These are phyloP conservation scores for Phytoseiulus persimilis DNA, from an alignment of 2,888 invertebrate species.

Conservation along the genomic window DNA sequence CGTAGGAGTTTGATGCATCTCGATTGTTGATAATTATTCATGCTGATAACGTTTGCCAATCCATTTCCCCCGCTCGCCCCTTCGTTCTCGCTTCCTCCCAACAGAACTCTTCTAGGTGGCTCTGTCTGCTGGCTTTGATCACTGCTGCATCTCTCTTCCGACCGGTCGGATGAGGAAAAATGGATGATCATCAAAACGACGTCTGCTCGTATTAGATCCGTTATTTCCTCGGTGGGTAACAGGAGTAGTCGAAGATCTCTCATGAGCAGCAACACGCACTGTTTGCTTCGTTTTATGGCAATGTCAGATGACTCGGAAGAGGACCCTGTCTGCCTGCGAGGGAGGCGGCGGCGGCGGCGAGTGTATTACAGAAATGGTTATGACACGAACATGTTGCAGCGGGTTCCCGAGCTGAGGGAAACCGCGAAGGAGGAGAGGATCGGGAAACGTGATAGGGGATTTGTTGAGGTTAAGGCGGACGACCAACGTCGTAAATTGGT, in stretches of 20 bases:
- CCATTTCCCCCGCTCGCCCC: neutral
- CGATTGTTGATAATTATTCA: neutral
- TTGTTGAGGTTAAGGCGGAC: neutral
- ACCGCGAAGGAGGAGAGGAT: neutral
- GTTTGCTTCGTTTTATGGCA: neutral
- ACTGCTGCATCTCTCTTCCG: too few species aligned
- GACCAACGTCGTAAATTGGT: slow-evolving; percentile 5
- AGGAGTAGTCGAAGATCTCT: neutral
- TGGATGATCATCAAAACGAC: too few species aligned
- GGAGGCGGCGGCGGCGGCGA: neutral
- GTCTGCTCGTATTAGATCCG: too few species aligned
- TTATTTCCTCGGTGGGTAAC: neutral
- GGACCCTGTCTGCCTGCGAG: neutral
- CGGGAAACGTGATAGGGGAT: neutral
- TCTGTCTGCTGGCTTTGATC: too few species aligned
- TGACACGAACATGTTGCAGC: neutral
- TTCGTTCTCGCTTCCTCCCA: neutral
- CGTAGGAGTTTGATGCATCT: neutral
- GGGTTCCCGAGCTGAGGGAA: neutral
- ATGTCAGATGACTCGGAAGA: neutral
- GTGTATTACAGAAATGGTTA: neutral
- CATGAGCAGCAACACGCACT: neutral
- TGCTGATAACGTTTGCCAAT: neutral
- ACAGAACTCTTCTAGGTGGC: neutral
- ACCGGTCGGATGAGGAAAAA: too few species aligned